Evolutionary conservation across 2,888 invertebrate species (phyloP).

Genomic region (Aquatica leii): DNA sequence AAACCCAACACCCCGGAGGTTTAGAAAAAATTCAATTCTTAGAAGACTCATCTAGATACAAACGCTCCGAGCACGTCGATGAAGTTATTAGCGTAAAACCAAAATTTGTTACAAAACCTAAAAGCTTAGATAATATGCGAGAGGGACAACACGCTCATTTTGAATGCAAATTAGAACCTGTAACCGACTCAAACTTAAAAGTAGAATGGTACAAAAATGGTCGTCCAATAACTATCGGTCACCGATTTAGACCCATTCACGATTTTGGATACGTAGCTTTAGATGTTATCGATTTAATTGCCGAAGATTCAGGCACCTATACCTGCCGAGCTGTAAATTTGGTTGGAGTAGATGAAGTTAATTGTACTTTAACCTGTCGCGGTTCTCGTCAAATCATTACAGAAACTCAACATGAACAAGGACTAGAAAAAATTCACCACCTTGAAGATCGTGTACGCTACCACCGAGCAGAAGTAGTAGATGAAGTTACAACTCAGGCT

Average conservation of each 20-base stretch:
- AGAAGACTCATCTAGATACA: constrained; percentile 87
- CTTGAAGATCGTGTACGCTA: constrained; percentile 86
- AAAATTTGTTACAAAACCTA: constrained; percentile 85
- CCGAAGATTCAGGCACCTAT: constrained; percentile 94
- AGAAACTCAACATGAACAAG: constrained; percentile 86
- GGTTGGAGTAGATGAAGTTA: constrained; percentile 87
- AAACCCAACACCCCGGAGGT: constrained; percentile 90
- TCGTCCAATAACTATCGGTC: constrained; percentile 91
- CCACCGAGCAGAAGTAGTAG: constrained; percentile 76
- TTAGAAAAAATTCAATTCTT: constrained; percentile 91
- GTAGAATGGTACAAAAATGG: constrained; percentile 98
- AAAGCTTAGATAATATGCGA: constrained; percentile 82
- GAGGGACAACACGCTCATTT: constrained; percentile 96
- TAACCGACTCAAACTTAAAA: constrained; percentile 94
- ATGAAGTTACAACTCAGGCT: constrained; percentile 88
- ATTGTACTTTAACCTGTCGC: constrained; percentile 75
- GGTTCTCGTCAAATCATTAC: constrained; percentile 84
- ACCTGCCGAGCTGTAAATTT: constrained; percentile 93
- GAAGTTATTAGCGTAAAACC: constrained; percentile 86
- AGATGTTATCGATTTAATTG: constrained; percentile 94
- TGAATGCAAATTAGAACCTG: constrained; percentile 96
- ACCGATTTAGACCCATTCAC: constrained; percentile 94
- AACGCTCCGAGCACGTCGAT: constrained; percentile 81
- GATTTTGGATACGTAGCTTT: constrained; percentile 99
- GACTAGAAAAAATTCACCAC: constrained; percentile 88